phyloP scores from a whole-genome alignment of 2,888 invertebrate genomes.

The Vanessa cardui region DNA sequence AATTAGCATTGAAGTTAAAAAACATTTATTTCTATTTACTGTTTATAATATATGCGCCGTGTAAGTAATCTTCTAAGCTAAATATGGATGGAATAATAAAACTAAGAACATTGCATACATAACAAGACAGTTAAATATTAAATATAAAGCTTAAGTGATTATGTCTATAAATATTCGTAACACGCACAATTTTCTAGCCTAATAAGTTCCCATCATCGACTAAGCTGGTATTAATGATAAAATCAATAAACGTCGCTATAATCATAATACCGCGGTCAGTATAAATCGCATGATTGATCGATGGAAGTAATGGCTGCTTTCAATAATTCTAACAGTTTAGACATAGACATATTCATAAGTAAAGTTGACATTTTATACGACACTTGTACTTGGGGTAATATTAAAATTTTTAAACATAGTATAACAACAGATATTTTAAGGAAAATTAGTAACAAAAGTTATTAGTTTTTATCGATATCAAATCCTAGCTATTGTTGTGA shows the following conservation, averaged over 20 bases:
- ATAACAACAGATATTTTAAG: too few species aligned
- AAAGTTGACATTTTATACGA: too few species aligned
- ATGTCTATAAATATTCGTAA: constrained; percentile 28
- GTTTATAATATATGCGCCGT: background rate
- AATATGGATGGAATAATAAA: background rate
- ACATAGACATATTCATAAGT: too few species aligned
- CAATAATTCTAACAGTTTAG: background rate
- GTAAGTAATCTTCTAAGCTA: background rate
- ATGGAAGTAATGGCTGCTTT: constrained; percentile 10
- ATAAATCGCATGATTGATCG: constrained; percentile 30
- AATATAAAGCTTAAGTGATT: constrained; percentile 19
- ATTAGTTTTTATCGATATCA: too few species aligned
- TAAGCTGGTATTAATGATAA: constrained; percentile 29
- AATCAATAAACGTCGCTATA: constrained; percentile 32
- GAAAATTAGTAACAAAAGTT: too few species aligned
- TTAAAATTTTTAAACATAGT: too few species aligned
- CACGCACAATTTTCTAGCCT: constrained; percentile 34
- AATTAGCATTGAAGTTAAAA: background rate
- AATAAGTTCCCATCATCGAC: constrained; percentile 29
- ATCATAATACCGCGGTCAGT: constrained; percentile 24
- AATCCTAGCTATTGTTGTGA: too few species aligned
- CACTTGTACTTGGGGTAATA: too few species aligned
- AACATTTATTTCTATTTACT: background rate
- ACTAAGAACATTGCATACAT: constrained; percentile 1
- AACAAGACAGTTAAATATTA: constrained; percentile 7